Evolutionary conservation across 2,888 invertebrate genomes (phyloP).

Genomic region (Petrolisthes manimaculis): DNA sequence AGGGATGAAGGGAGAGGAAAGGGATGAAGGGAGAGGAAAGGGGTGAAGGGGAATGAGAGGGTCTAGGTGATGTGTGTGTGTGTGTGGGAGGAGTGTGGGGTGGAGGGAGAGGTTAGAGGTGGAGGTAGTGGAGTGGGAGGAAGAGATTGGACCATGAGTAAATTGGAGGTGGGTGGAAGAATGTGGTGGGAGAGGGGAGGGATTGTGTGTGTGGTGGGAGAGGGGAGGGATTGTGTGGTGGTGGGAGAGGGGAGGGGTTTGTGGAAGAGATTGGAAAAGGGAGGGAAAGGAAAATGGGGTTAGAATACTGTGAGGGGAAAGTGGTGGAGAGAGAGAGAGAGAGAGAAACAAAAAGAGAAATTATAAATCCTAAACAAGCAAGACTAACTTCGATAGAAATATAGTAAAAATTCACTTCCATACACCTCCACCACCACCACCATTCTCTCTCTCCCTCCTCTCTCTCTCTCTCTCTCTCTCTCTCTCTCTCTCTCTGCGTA

Average conservation of each 20-base stretch:
- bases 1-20: constrained; percentile 1
- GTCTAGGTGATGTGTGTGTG: neutral
- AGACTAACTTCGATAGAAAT: neutral
- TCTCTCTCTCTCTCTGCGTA: neutral
- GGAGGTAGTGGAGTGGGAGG: neutral
- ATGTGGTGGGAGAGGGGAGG: neutral
- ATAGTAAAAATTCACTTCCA: neutral
- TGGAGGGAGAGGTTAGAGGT: neutral
- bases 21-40: neutral
- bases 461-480: neutral
- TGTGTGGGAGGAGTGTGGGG: neutral
- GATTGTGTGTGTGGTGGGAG: neutral
- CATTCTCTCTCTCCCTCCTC: neutral
- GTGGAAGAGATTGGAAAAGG: neutral
- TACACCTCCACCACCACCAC: neutral
- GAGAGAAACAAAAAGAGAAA: neutral
- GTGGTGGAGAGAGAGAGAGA: neutral
- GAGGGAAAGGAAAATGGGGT: neutral
- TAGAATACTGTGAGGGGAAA: neutral
- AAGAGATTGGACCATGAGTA: neutral
- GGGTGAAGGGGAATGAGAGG: neutral
- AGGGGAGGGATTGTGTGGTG: neutral
- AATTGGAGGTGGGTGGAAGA: neutral
- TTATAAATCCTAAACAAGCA: too few relatives aligned
- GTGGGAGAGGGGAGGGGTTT: neutral